Conservation (phyloP, 2,113 vertebrate genomes). For the Alexandromys fortis region DNA sequence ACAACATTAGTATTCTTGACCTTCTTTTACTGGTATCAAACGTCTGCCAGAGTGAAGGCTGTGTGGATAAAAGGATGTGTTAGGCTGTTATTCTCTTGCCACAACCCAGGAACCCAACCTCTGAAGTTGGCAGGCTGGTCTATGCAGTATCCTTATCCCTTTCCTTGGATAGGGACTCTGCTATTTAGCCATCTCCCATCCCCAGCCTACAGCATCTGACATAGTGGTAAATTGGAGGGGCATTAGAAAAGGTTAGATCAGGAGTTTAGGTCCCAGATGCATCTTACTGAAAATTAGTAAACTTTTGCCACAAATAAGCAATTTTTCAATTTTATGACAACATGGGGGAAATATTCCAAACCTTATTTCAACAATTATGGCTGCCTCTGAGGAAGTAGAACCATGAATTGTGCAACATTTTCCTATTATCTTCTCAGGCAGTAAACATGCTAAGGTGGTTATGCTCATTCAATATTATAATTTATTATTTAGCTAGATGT, state of each 20-base stretch:
- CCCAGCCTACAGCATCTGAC: not conserved
- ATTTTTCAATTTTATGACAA: not conserved
- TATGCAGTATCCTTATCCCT: not conserved
- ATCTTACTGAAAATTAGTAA: not conserved
- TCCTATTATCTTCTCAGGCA: not conserved
- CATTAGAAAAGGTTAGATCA: not conserved
- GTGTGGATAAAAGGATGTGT: not conserved
- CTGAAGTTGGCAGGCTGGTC: not conserved
- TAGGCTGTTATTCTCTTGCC: not conserved
- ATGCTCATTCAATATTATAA: not conserved
- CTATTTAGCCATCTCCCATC: not conserved
- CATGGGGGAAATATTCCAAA: not conserved
- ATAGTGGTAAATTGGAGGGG: not conserved
- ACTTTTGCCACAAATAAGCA: not conserved
- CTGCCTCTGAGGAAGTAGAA: not conserved
- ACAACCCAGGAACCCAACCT: not conserved
- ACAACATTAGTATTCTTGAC: not conserved
- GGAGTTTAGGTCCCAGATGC: not conserved
- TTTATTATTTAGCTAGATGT: not conserved
- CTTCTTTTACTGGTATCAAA: accelerated
- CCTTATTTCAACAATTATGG: not conserved
- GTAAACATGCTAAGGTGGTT: not conserved
- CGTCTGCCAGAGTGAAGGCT: not conserved
- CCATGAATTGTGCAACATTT: not conserved
- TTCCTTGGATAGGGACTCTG: too few species aligned